These are phyloP conservation scores for Melanerpes aurifrons DNA, from an alignment of 2,113 vertebrate genomes.

Conservation along the genomic window DNA sequence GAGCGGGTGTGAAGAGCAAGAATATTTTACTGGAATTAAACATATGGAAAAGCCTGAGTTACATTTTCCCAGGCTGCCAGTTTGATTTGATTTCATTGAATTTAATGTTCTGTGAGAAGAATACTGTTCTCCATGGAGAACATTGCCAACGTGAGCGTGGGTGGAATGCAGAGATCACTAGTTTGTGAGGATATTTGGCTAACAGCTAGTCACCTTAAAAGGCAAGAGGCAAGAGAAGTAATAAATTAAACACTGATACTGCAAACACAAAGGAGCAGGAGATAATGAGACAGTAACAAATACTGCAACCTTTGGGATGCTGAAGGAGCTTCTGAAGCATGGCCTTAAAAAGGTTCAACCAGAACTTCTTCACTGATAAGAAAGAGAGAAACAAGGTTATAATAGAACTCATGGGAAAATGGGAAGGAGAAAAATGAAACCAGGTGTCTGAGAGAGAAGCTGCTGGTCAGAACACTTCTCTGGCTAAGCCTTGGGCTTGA, in stretches of 20 bases:
- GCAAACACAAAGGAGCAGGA: neutral
- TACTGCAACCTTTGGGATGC: neutral
- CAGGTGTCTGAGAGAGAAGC: accelerated
- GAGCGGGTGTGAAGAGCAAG: neutral
- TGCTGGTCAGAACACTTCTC: neutral
- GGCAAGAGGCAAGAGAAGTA: neutral
- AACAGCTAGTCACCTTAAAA: neutral
- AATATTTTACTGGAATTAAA: constrained; percentile 19
- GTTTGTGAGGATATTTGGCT: neutral
- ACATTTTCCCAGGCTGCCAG: neutral
- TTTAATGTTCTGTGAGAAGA: neutral
- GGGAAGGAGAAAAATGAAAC: neutral
- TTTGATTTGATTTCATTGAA: neutral
- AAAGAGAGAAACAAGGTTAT: neutral
- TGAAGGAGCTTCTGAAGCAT: neutral
- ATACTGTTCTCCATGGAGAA: neutral
- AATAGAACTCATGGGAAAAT: neutral
- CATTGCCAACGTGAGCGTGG: accelerated
- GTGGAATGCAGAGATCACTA: neutral
- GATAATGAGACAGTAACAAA: neutral
- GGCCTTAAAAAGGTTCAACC: neutral
- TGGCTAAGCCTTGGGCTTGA: neutral
- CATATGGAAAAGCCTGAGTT: neutral
- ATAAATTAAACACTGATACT: neutral
- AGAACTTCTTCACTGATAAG: neutral